phyloP scores from a whole-genome alignment of 2,797 vertebrate genomes.

The Cynodonichthys magdalenae region DNA sequence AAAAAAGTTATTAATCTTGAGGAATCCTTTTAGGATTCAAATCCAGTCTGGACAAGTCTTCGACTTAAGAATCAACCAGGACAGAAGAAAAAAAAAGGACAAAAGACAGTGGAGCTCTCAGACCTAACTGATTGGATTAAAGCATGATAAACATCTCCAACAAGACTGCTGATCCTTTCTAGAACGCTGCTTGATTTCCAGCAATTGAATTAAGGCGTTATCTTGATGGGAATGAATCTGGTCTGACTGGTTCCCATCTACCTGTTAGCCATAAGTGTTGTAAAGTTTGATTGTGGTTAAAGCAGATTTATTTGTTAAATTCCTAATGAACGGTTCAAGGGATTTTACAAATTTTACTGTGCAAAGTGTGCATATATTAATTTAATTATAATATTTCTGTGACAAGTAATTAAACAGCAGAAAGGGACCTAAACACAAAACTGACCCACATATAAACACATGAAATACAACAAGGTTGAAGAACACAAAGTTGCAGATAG shows the following conservation, averaged over 20 bases:
- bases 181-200: constrained; percentile 67
- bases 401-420: constrained; percentile 21
- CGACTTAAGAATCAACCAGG: constrained; percentile 45
- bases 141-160: constrained; percentile 77
- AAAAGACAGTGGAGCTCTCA: constrained; percentile 57
- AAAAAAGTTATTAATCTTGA: neutral
- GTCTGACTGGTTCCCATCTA: constrained; percentile 57
- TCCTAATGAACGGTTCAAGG: neutral
- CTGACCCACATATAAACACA: constrained; percentile 18
- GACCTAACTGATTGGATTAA: constrained; percentile 75
- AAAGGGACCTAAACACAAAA: constrained; percentile 34
- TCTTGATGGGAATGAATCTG: constrained; percentile 63
- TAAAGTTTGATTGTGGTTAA: constrained; percentile 38
- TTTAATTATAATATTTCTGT: constrained; percentile 5
- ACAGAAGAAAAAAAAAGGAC: constrained; percentile 31
- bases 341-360: neutral
- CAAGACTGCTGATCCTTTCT: constrained; percentile 67
- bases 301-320: constrained; percentile 3
- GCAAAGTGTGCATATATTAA: neutral
- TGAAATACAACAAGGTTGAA: constrained; percentile 41
- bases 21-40: neutral
- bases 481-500: constrained; percentile 28
- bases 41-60: constrained; percentile 17
- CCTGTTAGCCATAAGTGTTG: constrained; percentile 34
- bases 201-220: constrained; percentile 73